These are phyloP conservation scores for Hycleus cichorii DNA, from an alignment of 1,140 invertebrate species.

Conservation along the genomic window DNA sequence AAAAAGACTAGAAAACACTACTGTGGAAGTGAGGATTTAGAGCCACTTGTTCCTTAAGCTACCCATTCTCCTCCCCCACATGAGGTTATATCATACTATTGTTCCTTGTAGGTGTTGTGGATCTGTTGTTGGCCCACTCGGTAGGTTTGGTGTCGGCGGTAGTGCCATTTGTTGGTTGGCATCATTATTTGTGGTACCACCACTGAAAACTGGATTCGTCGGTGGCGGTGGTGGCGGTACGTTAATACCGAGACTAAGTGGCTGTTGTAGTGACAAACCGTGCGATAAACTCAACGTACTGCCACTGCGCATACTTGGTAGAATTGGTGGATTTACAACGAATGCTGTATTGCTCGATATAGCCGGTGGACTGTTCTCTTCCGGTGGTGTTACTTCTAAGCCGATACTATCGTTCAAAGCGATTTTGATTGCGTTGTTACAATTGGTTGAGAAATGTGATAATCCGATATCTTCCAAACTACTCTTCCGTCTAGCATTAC, in stretches of 20 bases:
- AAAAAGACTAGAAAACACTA: neutral
- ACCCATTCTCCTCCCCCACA: slow-evolving; percentile 75
- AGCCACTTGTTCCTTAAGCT: slow-evolving; percentile 64
- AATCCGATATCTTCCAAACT: slow-evolving; percentile 80
- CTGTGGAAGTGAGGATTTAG: slow-evolving; percentile 42
- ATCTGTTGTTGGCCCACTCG: slow-evolving; percentile 44
- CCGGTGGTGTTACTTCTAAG: slow-evolving; percentile 71
- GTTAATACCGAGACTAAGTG: slow-evolving; percentile 28
- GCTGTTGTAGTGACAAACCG: slow-evolving; percentile 41
- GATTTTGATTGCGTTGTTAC: slow-evolving; percentile 70
- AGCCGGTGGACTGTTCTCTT: slow-evolving; percentile 52
- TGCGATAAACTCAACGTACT: slow-evolving; percentile 41
- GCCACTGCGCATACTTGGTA: slow-evolving; percentile 31
- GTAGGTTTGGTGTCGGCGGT: slow-evolving; percentile 13
- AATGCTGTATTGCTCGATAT: slow-evolving; percentile 49
- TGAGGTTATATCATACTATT: slow-evolving; percentile 87
- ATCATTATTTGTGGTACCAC: neutral
- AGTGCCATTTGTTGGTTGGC: slow-evolving; percentile 19
- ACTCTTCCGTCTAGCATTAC: slow-evolving; percentile 59
- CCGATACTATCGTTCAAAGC: slow-evolving; percentile 79
- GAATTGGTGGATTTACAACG: slow-evolving; percentile 50
- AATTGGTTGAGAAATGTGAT: slow-evolving; percentile 60
- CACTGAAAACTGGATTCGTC: slow-evolving; percentile 22
- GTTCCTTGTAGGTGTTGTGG: slow-evolving; percentile 76
- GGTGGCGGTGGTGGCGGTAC: neutral